Percentiles rank a stretch among this genome's conserved stretches.
Conservation (phyloP, 2,888 invertebrate genomes). For the Drosophila mulleri region DNA sequence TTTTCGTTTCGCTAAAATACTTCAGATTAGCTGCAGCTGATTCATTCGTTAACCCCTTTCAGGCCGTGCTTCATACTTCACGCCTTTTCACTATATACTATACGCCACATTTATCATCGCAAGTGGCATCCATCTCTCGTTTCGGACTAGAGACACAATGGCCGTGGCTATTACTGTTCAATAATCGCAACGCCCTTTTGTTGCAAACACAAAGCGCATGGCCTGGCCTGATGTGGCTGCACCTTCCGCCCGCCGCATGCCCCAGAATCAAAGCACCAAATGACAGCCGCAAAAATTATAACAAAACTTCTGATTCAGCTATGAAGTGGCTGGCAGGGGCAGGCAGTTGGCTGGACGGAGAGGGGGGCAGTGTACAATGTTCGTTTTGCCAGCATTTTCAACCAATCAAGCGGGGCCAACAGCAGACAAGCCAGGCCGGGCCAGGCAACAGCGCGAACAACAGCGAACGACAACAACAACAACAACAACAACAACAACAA, state of each 20-base stretch:
- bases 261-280: constrained; percentile 67
- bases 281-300: constrained; percentile 77
- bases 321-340: neutral
- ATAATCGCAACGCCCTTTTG: constrained; percentile 51
- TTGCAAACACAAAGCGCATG: constrained; percentile 43
- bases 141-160: constrained; percentile 1
- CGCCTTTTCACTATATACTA: constrained; percentile 18
- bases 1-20: neutral
- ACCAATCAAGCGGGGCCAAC: constrained; percentile 74
- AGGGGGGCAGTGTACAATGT: constrained; percentile 19
- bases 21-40: constrained; percentile 1
- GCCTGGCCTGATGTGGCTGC: constrained; percentile 19
- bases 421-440: constrained; percentile 57
- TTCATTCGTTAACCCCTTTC: neutral
- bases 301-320: constrained; percentile 62
- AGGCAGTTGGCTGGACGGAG: neutral
- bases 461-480: constrained; percentile 65
- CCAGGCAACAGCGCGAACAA: constrained; percentile 57
- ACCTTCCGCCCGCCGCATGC: constrained; percentile 27
- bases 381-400: constrained; percentile 68
- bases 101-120: constrained; percentile 34
- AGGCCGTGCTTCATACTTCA: neutral
- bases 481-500: constrained; percentile 68
- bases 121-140: constrained; percentile 13
- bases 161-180: constrained; percentile 24